phyloP scores from a whole-genome alignment of 2,888 invertebrate species.

The Chironomus riparius region DNA sequence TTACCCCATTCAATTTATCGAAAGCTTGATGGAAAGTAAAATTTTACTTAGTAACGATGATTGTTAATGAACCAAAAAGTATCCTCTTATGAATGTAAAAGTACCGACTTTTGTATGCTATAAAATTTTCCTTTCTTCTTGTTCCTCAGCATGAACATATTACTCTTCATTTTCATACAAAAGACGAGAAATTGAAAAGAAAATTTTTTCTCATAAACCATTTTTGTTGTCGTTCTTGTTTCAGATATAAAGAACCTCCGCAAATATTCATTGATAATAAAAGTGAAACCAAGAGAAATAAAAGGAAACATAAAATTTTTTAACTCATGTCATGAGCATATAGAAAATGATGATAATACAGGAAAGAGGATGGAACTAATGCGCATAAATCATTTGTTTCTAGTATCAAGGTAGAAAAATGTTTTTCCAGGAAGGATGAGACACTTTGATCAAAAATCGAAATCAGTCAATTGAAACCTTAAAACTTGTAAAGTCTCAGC shows the following conservation, averaged over 20 bases:
- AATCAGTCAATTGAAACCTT: too few relatives aligned
- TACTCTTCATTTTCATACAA: too few relatives aligned
- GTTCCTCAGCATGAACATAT: too few relatives aligned
- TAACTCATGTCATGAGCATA: neutral
- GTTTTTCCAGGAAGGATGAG: too few relatives aligned
- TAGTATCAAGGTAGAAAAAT: neutral
- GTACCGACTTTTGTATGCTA: too few relatives aligned
- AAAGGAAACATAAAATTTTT: neutral
- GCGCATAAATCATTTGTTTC: neutral
- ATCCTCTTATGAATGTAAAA: too few relatives aligned
- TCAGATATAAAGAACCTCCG: neutral
- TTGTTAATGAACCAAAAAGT: neutral
- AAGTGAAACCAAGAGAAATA: neutral
- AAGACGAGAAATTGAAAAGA: too few relatives aligned
- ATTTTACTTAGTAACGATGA: neutral
- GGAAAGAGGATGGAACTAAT: neutral
- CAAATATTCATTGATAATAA: neutral
- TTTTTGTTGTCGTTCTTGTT: neutral
- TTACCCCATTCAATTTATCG: neutral
- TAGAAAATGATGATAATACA: neutral
- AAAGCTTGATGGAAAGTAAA: neutral
- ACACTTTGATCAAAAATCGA: too few relatives aligned
- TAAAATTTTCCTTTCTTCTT: too few relatives aligned
- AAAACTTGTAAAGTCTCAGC: too few relatives aligned
- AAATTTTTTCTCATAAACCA: neutral